Conservation (phyloP, 1,140 invertebrate genomes). For the Scaptomyza hsui region DNA sequence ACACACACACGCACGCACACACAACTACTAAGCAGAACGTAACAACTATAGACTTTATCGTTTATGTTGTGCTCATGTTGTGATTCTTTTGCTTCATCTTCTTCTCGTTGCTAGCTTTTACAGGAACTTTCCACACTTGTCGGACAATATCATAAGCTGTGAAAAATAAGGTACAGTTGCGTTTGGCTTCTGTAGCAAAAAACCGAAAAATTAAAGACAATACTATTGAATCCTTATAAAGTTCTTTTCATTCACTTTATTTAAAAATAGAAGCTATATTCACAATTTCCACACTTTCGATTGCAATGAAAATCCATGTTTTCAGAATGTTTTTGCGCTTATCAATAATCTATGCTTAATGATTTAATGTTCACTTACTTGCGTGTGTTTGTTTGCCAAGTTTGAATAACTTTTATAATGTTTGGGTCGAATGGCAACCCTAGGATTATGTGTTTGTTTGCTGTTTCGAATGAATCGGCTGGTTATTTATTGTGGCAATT, state of each 20-base stretch:
- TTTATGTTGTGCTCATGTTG: not conserved
- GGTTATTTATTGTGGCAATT: constrained; percentile 79
- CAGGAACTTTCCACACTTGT: not conserved
- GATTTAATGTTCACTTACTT: constrained; percentile 46
- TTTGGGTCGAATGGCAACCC: constrained; percentile 6
- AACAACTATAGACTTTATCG: constrained; percentile 14
- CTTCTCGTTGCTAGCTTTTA: not conserved
- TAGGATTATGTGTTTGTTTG: not conserved
- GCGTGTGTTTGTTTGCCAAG: not conserved
- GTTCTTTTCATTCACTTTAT: too few relatives aligned
- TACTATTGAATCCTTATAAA: too few relatives aligned
- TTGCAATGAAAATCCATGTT: constrained; percentile 42
- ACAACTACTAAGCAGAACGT: constrained; percentile 6
- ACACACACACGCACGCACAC: not conserved
- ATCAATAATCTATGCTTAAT: constrained; percentile 59
- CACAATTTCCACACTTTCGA: not conserved
- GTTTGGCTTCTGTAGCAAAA: not conserved
- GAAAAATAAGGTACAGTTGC: constrained; percentile 32
- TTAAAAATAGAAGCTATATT: too few relatives aligned
- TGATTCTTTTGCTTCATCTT: not conserved
- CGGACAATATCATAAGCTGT: not conserved
- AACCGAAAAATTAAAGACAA: too few relatives aligned
- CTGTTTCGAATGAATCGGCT: constrained; percentile 32
- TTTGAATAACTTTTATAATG: not conserved
- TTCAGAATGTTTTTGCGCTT: constrained; percentile 6